Base-by-base conservation (phyloP, 2,797 vertebrate species). In the Tympanoctomys barrerae region DNA sequence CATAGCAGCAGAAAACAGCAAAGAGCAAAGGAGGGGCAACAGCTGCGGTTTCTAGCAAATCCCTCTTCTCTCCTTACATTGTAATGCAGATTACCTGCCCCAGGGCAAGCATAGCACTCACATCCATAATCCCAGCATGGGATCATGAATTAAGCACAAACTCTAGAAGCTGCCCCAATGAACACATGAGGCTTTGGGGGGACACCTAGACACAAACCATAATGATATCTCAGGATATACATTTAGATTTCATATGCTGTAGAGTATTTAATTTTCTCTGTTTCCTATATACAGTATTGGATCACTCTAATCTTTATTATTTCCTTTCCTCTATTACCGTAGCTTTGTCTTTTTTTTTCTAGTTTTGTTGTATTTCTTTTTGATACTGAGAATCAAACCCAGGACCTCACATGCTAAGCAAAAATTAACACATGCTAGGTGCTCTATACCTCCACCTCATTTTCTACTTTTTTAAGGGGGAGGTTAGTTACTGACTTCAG, bases 301-400 rank as follows among this genome's bases (percentile, higher is more conserved):
- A 90, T 66, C 42, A 70, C 13, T 93, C 24, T 31, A 89, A 39
- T 89, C 62, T 83, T 84, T 84, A 84, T 2, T 31, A 46, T 77
- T 92, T 94, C 19, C 31, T 85, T 68, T 93, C n/a, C 78, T 84
- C 46, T 93, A 5, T n/a, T 42, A 68, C 24, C 93, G 73, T 88
- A 10, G 10, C 0, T 57, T 85, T 84, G 84, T 61, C 14, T 80
- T 94, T 92, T 42, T 42, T 42, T 42, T 42, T 6, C 42, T 42
- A 42, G 5, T 42, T 42, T 42, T 42, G 42, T 42, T 42, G 4
- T 42, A 42, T 42, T 42, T 42, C 5, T 70, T 75, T 71, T 71
- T 26, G 68, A 36, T 18, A 70, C 68, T 36, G 18, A 70, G 59
- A 61, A 70, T 19, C n/a, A 36, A 70, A 36, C 10, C n/a, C n/a